phyloP scores from a whole-genome alignment of 1,140 invertebrate species.

The Solen grandis region DNA sequence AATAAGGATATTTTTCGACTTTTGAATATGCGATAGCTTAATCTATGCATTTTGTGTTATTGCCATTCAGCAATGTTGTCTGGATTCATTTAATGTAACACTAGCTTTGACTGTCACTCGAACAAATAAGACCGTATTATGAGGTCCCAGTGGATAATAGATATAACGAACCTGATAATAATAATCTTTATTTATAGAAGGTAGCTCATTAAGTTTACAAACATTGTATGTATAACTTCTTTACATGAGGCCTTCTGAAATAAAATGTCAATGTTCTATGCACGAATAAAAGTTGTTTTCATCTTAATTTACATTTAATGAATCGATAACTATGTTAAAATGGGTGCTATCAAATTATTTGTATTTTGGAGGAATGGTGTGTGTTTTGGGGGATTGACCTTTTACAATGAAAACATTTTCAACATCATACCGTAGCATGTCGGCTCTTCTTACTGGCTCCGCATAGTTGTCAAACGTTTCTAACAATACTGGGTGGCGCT shows the following conservation, averaged over 20 bases:
- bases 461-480: conserved; percentile 65
- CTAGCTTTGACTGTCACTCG: not conserved
- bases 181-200: too few species aligned
- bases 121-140: not conserved
- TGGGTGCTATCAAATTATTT: too few species aligned
- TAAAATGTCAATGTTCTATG: too few species aligned
- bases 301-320: too few species aligned
- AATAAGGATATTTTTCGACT: not conserved
- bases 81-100: not conserved
- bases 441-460: conserved; percentile 67
- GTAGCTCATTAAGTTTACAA: too few species aligned
- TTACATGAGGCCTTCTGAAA: too few species aligned
- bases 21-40: not conserved
- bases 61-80: not conserved
- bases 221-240: too few species aligned
- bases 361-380: too few species aligned
- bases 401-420: too few species aligned
- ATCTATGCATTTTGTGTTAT: not conserved
- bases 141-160: not conserved
- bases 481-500: conserved; percentile 65
- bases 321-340: too few species aligned
- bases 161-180: not conserved
- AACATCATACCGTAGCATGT: conserved; percentile 58
- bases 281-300: too few species aligned
- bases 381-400: too few species aligned